These are phyloP conservation scores for Camponotus floridanus DNA, from an alignment of 1,140 invertebrate species.

Conservation along the genomic window DNA sequence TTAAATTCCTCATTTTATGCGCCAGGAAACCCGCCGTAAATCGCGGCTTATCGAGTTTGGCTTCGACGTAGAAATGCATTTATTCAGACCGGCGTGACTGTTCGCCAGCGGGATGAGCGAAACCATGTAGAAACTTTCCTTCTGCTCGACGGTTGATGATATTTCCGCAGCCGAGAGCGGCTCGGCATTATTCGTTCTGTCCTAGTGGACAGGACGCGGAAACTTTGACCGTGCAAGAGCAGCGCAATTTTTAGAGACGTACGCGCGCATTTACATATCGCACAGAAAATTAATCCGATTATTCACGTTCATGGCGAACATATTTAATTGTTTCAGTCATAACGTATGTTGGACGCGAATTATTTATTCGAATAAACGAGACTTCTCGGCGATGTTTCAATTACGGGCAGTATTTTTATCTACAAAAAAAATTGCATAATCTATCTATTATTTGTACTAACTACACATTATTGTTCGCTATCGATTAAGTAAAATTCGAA, in stretches of 20 bases:
- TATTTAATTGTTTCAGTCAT: slow-evolving; percentile 39
- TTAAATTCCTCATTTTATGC: slow-evolving; percentile 63
- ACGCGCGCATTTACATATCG: background rate
- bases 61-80: slow-evolving; percentile 50
- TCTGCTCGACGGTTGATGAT: slow-evolving; percentile 36
- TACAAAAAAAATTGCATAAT: slow-evolving; percentile 4
- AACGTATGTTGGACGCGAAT: slow-evolving; percentile 1
- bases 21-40: slow-evolving; percentile 28
- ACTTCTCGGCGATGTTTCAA: slow-evolving; percentile 32
- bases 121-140: slow-evolving; percentile 55
- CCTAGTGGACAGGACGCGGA: slow-evolving; percentile 6
- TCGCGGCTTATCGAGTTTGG: slow-evolving; percentile 57
- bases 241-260: slow-evolving; percentile 30
- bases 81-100: slow-evolving; percentile 42
- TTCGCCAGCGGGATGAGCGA: slow-evolving; percentile 17
- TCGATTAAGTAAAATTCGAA: background rate
- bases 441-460: too few species aligned
- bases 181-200: slow-evolving; percentile 34
- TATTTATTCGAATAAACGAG: slow-evolving; percentile 34
- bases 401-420: slow-evolving; percentile 32
- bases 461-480: slow-evolving; percentile 9
- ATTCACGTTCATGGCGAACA: background rate
- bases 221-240: slow-evolving; percentile 19
- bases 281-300: background rate
- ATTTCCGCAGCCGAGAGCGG: slow-evolving; percentile 29